Evolutionary conservation across 1,140 invertebrate species (phyloP).

Genomic region (Andricus grossulariae): DNA sequence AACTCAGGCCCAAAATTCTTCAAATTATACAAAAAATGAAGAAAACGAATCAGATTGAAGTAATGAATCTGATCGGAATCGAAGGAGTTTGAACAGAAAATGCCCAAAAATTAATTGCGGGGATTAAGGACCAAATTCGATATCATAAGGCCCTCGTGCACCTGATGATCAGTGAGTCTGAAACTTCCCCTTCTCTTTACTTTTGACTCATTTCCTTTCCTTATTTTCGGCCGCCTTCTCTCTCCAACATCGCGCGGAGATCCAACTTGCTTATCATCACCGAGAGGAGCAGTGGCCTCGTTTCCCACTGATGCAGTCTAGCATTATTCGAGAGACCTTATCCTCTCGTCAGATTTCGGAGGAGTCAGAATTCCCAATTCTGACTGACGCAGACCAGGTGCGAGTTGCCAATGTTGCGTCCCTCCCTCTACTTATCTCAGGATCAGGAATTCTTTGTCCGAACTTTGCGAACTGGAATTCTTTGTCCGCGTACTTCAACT

Average conservation of each 20-base stretch:
- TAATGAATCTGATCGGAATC: no score
- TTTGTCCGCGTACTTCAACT: no score
- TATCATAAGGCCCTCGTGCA: background rate
- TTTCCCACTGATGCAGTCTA: background rate
- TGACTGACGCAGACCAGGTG: background rate
- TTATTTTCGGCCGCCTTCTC: background rate
- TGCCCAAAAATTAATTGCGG: background rate
- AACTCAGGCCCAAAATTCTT: background rate
- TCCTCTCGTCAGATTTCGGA: background rate
- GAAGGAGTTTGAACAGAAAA: background rate
- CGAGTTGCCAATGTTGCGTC: no score
- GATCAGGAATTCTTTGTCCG: no score
- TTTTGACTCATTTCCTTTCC: background rate
- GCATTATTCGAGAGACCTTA: background rate
- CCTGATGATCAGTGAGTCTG: background rate
- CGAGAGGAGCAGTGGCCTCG: slow-evolving; percentile 17
- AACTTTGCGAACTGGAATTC: no score
- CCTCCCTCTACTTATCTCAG: no score
- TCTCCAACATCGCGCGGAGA: slow-evolving; percentile 44
- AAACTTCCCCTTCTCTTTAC: background rate
- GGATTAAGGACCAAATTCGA: background rate
- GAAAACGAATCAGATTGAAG: no score
- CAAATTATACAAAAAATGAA: no score
- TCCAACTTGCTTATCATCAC: slow-evolving; percentile 39
- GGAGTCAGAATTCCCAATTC: background rate